Base-by-base conservation (phyloP, 2,113 vertebrate genomes). In the Oryzias javanicus region DNA sequence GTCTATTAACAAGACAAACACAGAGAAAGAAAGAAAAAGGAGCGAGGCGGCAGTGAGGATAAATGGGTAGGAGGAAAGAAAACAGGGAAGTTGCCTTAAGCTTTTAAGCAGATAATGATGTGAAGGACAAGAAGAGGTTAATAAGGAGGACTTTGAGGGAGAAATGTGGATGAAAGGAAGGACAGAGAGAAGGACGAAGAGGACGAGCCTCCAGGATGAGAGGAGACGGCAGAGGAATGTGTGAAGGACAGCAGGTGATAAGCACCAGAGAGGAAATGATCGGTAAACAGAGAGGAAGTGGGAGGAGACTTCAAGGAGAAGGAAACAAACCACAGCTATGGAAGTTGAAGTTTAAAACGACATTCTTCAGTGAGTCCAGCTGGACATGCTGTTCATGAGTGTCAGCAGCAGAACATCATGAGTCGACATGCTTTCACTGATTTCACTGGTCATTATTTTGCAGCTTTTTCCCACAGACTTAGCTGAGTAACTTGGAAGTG, bases 111-210 rank as follows among this genome's bases (percentile, higher is more conserved):
- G 44, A 67, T 62, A 42, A 64, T 25, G 27, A 53, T 10, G n/a
- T 49, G n/a, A 16, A 58, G 46, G 55, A 58, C 42, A 22, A 60
- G 51, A 56, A 67, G 5, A 27, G 3, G 19, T 29, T 63, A 63
- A 63, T 14, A 29, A 17, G n/a, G 14, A 63, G 24, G 60, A 45
- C n/a, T 25, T 62, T 48, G 49, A 18, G 49, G 52, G 6, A 62
- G 2, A 48, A 13, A 18, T 27, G 29, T 8, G 62, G 22, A 63
- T 53, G 15, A 49, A 60, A 25, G 46, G n/a, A 52, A 44, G 16
- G 25, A 62, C 15, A n/a, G 35, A 22, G 48, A 41, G 42, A 54
- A 49, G 46, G 55, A 50, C 35, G 22, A 27, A 49, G 45, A 42
- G 40, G n/a, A 18, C 4, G n/a, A 17, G n/a, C 8, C 45, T 16